Evolutionary conservation across 1,140 invertebrate species (phyloP).

Genomic region (Macrocentrus cingulum): DNA sequence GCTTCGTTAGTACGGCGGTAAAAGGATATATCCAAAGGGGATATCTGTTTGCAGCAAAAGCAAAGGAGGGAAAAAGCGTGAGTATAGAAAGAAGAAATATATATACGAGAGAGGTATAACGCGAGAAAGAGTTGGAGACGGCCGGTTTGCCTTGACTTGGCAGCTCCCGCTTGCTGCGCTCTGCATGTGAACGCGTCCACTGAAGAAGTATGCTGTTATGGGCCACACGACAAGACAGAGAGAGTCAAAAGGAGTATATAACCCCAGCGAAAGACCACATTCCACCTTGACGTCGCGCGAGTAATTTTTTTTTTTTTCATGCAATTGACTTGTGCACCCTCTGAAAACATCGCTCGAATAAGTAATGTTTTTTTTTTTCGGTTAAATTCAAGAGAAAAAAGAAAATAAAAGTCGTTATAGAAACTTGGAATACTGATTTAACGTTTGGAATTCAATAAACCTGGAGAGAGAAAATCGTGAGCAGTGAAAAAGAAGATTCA

Average conservation of each 20-base stretch:
- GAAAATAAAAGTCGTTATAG: no score
- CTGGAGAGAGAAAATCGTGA: background rate
- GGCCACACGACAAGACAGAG: slow-evolving; percentile 4
- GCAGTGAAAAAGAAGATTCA: slow-evolving; percentile 3
- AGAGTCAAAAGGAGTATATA: slow-evolving; percentile 5
- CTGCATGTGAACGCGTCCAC: slow-evolving; percentile 41
- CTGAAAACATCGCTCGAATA: background rate
- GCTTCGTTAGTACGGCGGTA: slow-evolving; percentile 19
- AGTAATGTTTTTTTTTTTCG: background rate
- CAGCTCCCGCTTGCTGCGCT: slow-evolving; percentile 28
- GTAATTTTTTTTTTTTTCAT: background rate
- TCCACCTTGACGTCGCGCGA: slow-evolving; percentile 5
- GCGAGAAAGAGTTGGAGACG: slow-evolving; percentile 37
- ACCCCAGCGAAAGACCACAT: slow-evolving; percentile 14
- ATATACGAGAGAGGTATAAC: background rate
- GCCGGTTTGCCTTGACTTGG: slow-evolving; percentile 56
- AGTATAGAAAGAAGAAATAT: slow-evolving; percentile 31
- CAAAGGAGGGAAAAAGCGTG: slow-evolving; percentile 25
- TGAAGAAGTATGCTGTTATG: slow-evolving; percentile 8
- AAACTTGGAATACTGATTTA: background rate
- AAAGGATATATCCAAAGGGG: slow-evolving; percentile 14
- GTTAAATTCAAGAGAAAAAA: background rate
- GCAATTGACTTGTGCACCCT: background rate
- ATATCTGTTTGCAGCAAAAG: slow-evolving; percentile 25
- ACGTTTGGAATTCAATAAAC: background rate